Conservation (phyloP, 2,888 invertebrate genomes). For the Fragum fragum region DNA sequence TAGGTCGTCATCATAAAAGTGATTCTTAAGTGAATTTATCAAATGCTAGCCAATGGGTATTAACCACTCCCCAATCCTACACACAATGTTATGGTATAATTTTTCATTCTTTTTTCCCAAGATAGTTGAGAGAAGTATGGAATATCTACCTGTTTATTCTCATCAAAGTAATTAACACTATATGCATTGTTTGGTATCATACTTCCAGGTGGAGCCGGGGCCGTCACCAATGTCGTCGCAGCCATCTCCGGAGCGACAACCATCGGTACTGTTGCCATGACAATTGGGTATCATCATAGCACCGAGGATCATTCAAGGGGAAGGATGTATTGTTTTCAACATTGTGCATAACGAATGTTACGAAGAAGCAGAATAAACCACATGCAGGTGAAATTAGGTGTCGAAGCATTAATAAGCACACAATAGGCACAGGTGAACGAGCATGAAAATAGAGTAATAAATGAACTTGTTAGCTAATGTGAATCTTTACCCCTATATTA, state of each 20-base stretch:
- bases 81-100: too few relatives aligned
- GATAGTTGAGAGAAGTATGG: neutral
- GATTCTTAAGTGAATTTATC: too few relatives aligned
- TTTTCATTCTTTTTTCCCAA: too few relatives aligned
- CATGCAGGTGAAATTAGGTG: slow-evolving; percentile 75
- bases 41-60: too few relatives aligned
- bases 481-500: slow-evolving; percentile 6
- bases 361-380: slow-evolving; percentile 67
- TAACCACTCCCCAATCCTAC: too few relatives aligned
- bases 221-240: slow-evolving; percentile 73
- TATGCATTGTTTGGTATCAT: slow-evolving; percentile 97
- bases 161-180: slow-evolving; percentile 98
- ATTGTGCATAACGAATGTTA: slow-evolving; percentile 64
- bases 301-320: slow-evolving; percentile 22
- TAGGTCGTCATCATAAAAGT: too few relatives aligned
- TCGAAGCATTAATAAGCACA: slow-evolving; percentile 67
- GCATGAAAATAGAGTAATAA: slow-evolving; percentile 69
- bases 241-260: slow-evolving; percentile 74
- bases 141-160: slow-evolving; percentile 95
- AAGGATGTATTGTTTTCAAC: slow-evolving; percentile 27
- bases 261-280: slow-evolving; percentile 79
- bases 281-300: slow-evolving; percentile 54
- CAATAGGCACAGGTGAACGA: slow-evolving; percentile 65
- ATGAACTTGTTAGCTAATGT: slow-evolving; percentile 61
- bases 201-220: slow-evolving; percentile 71